A percentile compares a stretch with the other conserved stretches of the same genome.
These are phyloP conservation scores for Apocheima hispidaria DNA, from an alignment of 2,888 invertebrate species.

Conservation along the genomic window DNA sequence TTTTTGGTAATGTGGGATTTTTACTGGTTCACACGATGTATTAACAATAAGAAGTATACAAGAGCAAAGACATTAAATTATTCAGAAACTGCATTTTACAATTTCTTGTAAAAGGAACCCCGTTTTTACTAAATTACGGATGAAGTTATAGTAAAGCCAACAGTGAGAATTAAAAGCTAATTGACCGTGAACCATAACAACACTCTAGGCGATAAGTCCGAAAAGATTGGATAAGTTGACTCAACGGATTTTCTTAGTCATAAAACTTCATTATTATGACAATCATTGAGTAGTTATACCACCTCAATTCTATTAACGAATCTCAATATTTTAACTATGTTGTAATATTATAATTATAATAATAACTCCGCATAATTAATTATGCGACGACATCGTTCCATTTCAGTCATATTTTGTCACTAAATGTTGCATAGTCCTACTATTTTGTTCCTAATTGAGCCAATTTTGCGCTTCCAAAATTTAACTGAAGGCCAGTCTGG, in stretches of 20 bases:
- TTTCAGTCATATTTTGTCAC: slow-evolving; percentile 19
- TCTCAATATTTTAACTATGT: not conserved
- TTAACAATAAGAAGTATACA: slow-evolving; percentile 19
- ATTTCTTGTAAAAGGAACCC: not conserved
- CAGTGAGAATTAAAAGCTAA: slow-evolving; percentile 43
- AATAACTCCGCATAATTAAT: slow-evolving; percentile 26
- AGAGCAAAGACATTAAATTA: slow-evolving; percentile 8
- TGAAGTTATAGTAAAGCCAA: slow-evolving; percentile 25
- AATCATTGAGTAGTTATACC: too few species aligned
- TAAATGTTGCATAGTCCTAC: slow-evolving; percentile 3
- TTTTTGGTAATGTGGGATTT: slow-evolving; percentile 52
- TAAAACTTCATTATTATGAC: slow-evolving; percentile 35
- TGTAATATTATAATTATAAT: not conserved
- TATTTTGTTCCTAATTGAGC: slow-evolving; percentile 13
- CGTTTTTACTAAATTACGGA: not conserved
- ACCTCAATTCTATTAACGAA: too few species aligned
- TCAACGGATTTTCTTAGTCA: slow-evolving; percentile 40
- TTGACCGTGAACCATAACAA: slow-evolving; percentile 54
- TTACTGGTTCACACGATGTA: slow-evolving; percentile 50
- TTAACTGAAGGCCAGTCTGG: slow-evolving; percentile 18
- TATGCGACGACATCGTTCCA: slow-evolving; percentile 25
- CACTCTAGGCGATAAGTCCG: slow-evolving; percentile 49
- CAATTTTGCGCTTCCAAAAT: slow-evolving; percentile 19
- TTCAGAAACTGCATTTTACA: slow-evolving; percentile 4
- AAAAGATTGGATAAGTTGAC: slow-evolving; percentile 49